Evolutionary conservation across 1,140 invertebrate genomes (phyloP), one percentile per base, ranked within the genome.

Genomic region (Diorhabda carinulata): DNA sequence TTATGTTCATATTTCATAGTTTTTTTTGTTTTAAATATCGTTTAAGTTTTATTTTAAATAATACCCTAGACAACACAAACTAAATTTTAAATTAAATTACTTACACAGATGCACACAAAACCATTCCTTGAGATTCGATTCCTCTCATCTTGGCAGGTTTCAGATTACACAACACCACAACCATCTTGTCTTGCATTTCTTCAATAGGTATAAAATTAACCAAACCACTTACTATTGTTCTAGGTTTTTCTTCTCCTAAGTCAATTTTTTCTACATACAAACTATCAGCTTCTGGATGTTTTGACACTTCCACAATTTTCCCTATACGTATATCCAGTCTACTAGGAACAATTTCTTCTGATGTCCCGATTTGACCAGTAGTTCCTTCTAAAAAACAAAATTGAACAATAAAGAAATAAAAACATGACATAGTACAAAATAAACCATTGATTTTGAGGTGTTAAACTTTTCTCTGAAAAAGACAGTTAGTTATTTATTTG

Each of bases 241-340:
- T 84, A 40, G 89, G 89, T 73, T 87, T 84, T 63, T 76, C 80
- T 81, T 91, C 90, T 64, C 89, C 92, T 64, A 94, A 77, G 82
- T 95, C 92, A 78, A 98, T 95, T 81, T 96, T 91, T 78, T 98
- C 93, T 7, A 99, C 91, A 83, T 98, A 99, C 0, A 99, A 84
- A 58, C 90, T 86, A 83, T 99, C 97, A 41, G 97, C 97, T 84
- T 98, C 95, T 0, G 96, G 95, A 86, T 99, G 97, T 77, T 86
- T 94, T n/a, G 90, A 85, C 3, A 96, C 92, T 75, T 94, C 88
- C 2, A 97, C 83, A 73, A 99, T 95, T 79, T 91, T 90, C n/a
- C 97, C 97, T 47, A 99, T 89, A 77, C 95, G 85, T 43, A 99
- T 92, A 81, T 98, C 95, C 60, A 99, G 81, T 68, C 90, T 86